Evolutionary conservation across 2,888 invertebrate species (phyloP).

Genomic region (Diaphora mendica): DNA sequence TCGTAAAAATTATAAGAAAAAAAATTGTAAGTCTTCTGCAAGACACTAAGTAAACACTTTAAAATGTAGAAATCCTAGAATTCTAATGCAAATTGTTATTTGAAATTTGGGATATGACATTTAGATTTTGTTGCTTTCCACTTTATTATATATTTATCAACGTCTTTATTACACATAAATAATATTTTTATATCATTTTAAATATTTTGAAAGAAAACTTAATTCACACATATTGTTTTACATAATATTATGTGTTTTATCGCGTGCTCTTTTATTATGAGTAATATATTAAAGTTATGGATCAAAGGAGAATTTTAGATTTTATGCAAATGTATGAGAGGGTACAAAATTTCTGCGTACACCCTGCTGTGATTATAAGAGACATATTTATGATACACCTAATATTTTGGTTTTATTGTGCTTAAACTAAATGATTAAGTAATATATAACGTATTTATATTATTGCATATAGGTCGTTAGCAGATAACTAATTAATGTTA

Average conservation of each 20-base stretch:
- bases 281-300: slow-evolving; percentile 37
- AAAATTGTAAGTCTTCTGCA: neutral
- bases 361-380: slow-evolving; percentile 62
- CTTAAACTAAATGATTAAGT: slow-evolving; percentile 36
- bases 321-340: slow-evolving; percentile 64
- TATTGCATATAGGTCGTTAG: slow-evolving; percentile 22
- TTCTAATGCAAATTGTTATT: neutral
- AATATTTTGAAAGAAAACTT: neutral
- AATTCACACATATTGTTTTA: neutral
- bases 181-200: neutral
- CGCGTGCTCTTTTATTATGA: slow-evolving; percentile 33
- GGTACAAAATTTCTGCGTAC: slow-evolving; percentile 61
- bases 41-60: neutral
- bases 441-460: slow-evolving; percentile 37
- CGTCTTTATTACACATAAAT: too few species aligned
- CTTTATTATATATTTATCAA: too few species aligned
- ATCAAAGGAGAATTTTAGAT: slow-evolving; percentile 45
- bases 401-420: slow-evolving; percentile 43
- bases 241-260: slow-evolving; percentile 20
- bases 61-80: neutral
- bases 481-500: neutral
- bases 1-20: neutral
- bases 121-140: too few species aligned
- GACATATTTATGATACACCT: slow-evolving; percentile 58
- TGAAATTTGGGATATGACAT: too few species aligned